These are phyloP conservation scores for Platygyra sinensis DNA, from an alignment of 64 coral and sea anemone species.

Conservation along the genomic window DNA sequence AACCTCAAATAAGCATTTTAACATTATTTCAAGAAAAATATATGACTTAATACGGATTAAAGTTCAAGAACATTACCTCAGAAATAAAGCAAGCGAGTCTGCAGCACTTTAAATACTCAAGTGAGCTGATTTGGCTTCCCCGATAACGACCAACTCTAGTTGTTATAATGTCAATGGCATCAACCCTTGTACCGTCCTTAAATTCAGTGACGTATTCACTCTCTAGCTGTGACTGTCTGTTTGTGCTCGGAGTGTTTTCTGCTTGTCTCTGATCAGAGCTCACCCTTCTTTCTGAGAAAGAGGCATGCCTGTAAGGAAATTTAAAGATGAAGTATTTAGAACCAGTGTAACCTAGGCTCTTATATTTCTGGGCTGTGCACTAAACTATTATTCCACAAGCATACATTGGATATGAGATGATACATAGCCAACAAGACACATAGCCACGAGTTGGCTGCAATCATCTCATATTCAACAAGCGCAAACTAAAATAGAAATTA, in stretches of 20 bases:
- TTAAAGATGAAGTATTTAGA: not conserved
- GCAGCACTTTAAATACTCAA: not conserved
- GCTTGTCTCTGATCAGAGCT: constrained; percentile 1
- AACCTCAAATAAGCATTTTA: not conserved
- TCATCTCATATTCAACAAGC: too few relatives aligned
- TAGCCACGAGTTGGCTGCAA: too few relatives aligned
- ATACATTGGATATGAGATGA: too few relatives aligned
- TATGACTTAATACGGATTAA: not conserved
- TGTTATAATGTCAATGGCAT: constrained; percentile 18
- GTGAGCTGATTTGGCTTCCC: not conserved
- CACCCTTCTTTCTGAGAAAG: not conserved
- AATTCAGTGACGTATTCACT: not conserved
- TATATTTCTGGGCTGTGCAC: too few relatives aligned
- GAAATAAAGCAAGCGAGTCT: not conserved
- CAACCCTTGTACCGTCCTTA: not conserved
- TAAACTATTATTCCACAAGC: too few relatives aligned
- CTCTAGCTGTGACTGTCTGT: constrained; percentile 12
- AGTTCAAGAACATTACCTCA: not conserved
- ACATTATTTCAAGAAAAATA: not conserved
- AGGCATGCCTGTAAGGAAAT: not conserved
- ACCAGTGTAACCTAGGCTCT: not conserved
- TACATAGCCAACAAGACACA: too few relatives aligned
- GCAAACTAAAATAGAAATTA: too few relatives aligned
- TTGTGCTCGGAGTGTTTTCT: not conserved
- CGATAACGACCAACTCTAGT: not conserved